Base-by-base conservation (phyloP, 2,113 vertebrate species). In the Equus przewalskii region DNA sequence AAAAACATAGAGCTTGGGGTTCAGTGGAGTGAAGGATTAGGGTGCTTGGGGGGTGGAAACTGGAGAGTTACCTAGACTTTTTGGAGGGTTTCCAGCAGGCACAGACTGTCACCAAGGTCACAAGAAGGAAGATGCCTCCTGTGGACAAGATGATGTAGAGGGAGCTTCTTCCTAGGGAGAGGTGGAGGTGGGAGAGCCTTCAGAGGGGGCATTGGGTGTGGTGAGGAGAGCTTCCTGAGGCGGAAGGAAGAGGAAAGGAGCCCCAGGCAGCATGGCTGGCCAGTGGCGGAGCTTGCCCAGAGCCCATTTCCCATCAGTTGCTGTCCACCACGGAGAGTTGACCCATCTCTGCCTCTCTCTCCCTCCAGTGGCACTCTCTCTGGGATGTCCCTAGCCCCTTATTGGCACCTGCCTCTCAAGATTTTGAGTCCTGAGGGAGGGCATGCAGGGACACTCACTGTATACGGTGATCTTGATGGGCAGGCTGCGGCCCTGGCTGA, bases 131-230 rank as follows among this genome's bases (percentile, higher is more conserved):
- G 98, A 99, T 99, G 91, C 99, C 99, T 0, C 99, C 99, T 0
- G 99, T 99, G 97, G 99, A 99, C 95, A 99, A 98, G 98, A 99
- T 99, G 98, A 99, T 99, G 98, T 99, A 99, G 91, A 99, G 99
- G 16, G 99, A 99, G 91, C 99, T 99, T 97, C 99, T 99, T 98
- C 99, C 99, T 99, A 86, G 65, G 11, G 67, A 64, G 41, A 97
- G 28, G 95, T 70, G 49, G n/a, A 78, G 1, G 28, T 36, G 44
- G 84, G 89, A 81, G 65, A 56, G 72, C 21, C 13, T 73, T 51
- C 28, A 56, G 82, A 41, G 33, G 30, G 41, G n/a, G 44, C 8
- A 22, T 6, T 24, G 46, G 21, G 19, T 16, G 9, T 64, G n/a
- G 33, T 0, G 30, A 75, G 64, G 28, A 80, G 49, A 64, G n/a